phyloP scores from a whole-genome alignment of 2,888 invertebrate genomes.

The Danaus chrysippus region DNA sequence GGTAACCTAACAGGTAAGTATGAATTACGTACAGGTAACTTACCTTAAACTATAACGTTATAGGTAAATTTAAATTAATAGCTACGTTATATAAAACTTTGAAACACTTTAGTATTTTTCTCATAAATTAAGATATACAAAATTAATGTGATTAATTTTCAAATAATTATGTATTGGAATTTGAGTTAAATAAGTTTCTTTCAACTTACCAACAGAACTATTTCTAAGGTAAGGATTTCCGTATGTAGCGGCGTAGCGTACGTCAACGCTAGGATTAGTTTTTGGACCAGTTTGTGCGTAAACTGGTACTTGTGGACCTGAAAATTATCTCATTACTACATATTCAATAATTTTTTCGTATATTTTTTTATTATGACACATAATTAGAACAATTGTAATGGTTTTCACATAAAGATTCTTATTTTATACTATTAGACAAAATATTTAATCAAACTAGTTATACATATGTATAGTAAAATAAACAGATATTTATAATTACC shows the following conservation, averaged over 20 bases:
- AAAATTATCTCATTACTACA: neutral
- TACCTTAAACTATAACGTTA: neutral
- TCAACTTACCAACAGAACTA: conserved; percentile 73
- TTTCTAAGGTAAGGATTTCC: conserved; percentile 93
- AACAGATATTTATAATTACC: conserved; percentile 25
- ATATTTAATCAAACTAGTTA: no score
- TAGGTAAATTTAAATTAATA: neutral
- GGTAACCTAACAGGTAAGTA: conserved; percentile 48
- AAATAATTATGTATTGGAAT: neutral
- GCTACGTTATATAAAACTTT: no score
- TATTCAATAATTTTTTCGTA: neutral
- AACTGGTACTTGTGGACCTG: conserved; percentile 48
- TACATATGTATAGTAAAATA: no score
- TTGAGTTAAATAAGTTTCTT: neutral
- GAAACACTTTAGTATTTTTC: neutral
- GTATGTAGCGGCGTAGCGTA: conserved; percentile 80
- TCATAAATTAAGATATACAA: neutral
- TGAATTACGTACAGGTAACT: neutral
- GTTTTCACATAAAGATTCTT: no score
- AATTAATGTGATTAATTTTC: neutral
- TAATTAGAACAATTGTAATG: neutral
- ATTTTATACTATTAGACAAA: no score
- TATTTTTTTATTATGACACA: neutral
- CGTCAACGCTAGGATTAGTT: conserved; percentile 76
- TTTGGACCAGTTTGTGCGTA: conserved; percentile 63